Evolutionary conservation across 2,113 vertebrate genomes (phyloP), one percentile per base, ranked within the genome.

Genomic region (Albula goreensis): DNA sequence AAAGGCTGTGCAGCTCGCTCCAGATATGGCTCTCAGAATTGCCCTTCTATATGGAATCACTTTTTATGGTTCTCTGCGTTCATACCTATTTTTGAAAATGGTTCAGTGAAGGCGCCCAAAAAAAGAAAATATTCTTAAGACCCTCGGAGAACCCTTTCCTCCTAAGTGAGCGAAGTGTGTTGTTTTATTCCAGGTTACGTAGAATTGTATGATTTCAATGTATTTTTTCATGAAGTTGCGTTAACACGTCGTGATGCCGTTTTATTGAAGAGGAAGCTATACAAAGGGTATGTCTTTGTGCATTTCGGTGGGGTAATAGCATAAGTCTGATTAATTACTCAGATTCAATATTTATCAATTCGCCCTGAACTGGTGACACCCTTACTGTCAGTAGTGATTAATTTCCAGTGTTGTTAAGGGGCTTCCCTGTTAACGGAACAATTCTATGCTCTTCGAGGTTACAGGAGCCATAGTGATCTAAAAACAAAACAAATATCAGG

Each of bases 251-350:
- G 48, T 22, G 41, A n/a, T 41, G 48, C 50, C 78, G 80, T 41
- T 85, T 78, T 78, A 50, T 66, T 92, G 91, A 93, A 93, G 93
- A 92, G 94, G 94, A 93, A 93, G 92, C 92, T 5, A 15, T 19
- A 80, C 92, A 92, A 93, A 93, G 93, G 92, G 92, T 93, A 94
- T 93, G 92, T 94, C 93, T 94, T 93, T 94, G 93, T 93, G 92
- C 90, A 91, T 92, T 95, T 93, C 92, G 92, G 91, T 92, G 92
- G 89, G 93, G 93, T 91, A 92, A 90, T 88, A 90, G 92, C 92
- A 93, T 93, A 92, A 90, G 93, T 88, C 91, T 93, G 93, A 93
- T 93, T 92, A 94, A 94, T 92, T 93, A 93, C 90, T 80, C 86
- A 41, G 0, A 70, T 53, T 80, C 25, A 74, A 82, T 82, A 88